Evolutionary conservation across 2,797 vertebrate species (phyloP), one percentile per base, ranked within the genome.

Genomic region (Amniataba percoides): DNA sequence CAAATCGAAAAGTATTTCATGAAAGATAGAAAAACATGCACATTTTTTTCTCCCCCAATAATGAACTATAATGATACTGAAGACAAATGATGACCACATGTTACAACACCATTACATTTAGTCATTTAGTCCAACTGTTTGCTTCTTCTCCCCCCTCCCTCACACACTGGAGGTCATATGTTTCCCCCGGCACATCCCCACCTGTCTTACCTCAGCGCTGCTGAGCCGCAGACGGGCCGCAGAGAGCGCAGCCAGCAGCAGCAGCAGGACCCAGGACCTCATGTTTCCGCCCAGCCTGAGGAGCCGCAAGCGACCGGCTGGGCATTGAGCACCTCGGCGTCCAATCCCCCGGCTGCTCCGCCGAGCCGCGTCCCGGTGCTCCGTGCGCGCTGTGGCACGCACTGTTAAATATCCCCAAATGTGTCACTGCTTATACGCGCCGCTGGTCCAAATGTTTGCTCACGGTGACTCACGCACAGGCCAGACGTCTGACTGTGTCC

Each of bases 221-320:
- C 88, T 81, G 48, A 86, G 85, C 80, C 85, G 88, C 89, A 91
- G 84, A 79, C 83, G 81, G 73, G 86, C 88, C 71, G 88, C 88
- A 7, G 92, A 82, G 76, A 95, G 90, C 88, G 89, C 88, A 53
- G 84, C 80, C 85, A 94, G 90, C 86, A 94, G 88, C 90, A 91
- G 89, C 84, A 93, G 88, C 87, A 90, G 91, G 78, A 93, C 82
- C 89, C 92, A 90, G 80, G 89, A 90, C 82, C 88, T 93, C 94
- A 94, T 94, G 91, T 91, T 88, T 85, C 91, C 87, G 92, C 92
- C 91, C 91, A 94, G 93, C 91, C 92, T 89, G 91, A 86, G 81
- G 90, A 93, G 91, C 85, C 89, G 91, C 90, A 78, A 78, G 85
- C 89, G 91, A 88, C 91, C 89, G 91, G 91, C 91, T 91, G 92